phyloP scores from a whole-genome alignment of 2,888 invertebrate species.

The Oxycera nigricornis region DNA sequence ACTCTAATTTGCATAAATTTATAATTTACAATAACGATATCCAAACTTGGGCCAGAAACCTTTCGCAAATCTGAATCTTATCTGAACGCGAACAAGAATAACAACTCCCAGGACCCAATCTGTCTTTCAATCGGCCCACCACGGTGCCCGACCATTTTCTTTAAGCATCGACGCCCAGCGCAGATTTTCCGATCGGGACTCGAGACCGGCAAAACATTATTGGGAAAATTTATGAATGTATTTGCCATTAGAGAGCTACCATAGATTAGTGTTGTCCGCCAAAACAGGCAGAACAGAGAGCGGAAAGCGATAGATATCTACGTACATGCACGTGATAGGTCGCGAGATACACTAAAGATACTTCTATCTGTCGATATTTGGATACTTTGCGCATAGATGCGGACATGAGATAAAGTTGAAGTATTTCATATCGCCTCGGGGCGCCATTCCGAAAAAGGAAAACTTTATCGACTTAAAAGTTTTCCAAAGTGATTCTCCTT shows the following conservation, averaged over 20 bases:
- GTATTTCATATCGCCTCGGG: slow-evolving; percentile 33
- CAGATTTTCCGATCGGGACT: slow-evolving; percentile 23
- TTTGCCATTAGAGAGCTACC: slow-evolving; percentile 37
- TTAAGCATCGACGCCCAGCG: slow-evolving; percentile 4
- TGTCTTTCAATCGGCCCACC: not conserved
- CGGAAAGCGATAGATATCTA: not conserved
- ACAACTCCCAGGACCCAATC: slow-evolving; percentile 19
- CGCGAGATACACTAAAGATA: not conserved
- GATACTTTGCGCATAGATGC: slow-evolving; percentile 12
- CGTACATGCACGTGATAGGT: slow-evolving; percentile 7
- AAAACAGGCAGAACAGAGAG: not conserved
- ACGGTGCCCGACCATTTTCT: not conserved
- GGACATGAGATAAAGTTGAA: slow-evolving; percentile 22
- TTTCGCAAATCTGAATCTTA: slow-evolving; percentile 4
- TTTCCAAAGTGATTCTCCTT: slow-evolving; percentile 34
- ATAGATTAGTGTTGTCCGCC: slow-evolving; percentile 30
- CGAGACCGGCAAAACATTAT: not conserved
- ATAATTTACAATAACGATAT: slow-evolving; percentile 15
- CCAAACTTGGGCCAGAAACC: slow-evolving; percentile 12
- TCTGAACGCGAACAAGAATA: slow-evolving; percentile 1
- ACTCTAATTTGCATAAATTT: slow-evolving; percentile 18
- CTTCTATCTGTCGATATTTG: slow-evolving; percentile 8
- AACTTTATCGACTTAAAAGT: slow-evolving; percentile 36
- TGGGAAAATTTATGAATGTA: slow-evolving; percentile 36
- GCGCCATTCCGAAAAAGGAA: slow-evolving; percentile 6